These are phyloP conservation scores for Notocelia uddmanniana DNA, from an alignment of 2,888 invertebrate species.

Conservation along the genomic window DNA sequence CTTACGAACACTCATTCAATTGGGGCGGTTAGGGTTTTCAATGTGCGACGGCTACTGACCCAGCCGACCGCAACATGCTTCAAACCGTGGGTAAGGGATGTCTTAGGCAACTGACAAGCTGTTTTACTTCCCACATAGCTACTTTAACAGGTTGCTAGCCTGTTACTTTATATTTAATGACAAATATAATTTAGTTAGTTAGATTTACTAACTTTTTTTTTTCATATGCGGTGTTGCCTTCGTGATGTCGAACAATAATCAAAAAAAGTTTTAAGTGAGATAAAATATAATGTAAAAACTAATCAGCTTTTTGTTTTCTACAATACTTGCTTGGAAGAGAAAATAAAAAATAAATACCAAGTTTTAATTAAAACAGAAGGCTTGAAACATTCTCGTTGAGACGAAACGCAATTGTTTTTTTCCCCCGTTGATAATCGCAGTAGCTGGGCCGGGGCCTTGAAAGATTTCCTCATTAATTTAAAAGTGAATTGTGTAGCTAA, in stretches of 20 bases:
- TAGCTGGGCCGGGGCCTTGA: constrained; percentile 54
- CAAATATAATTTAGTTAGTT: constrained; percentile 10
- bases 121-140: not conserved
- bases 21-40: not conserved
- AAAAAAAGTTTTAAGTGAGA: constrained; percentile 33
- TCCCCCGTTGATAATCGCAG: constrained; percentile 64
- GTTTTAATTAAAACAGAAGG: constrained; percentile 71
- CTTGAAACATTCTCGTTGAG: constrained; percentile 59
- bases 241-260: constrained; percentile 10
- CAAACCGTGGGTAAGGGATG: not conserved
- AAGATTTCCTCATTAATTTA: constrained; percentile 66
- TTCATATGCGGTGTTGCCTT: constrained; percentile 1
- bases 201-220: not conserved
- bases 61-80: not conserved
- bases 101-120: constrained; percentile 3
- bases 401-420: constrained; percentile 63
- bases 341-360: constrained; percentile 56
- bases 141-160: not conserved
- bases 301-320: constrained; percentile 47
- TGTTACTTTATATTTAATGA: not conserved
- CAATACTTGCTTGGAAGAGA: constrained; percentile 46
- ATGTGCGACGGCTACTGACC: not conserved
- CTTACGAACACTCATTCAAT: constrained; percentile 1
- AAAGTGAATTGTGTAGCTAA: constrained; percentile 57
- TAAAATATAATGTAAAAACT: constrained; percentile 37